Conservation (phyloP, 2,888 invertebrate genomes). For the Leucoptera coffeella region DNA sequence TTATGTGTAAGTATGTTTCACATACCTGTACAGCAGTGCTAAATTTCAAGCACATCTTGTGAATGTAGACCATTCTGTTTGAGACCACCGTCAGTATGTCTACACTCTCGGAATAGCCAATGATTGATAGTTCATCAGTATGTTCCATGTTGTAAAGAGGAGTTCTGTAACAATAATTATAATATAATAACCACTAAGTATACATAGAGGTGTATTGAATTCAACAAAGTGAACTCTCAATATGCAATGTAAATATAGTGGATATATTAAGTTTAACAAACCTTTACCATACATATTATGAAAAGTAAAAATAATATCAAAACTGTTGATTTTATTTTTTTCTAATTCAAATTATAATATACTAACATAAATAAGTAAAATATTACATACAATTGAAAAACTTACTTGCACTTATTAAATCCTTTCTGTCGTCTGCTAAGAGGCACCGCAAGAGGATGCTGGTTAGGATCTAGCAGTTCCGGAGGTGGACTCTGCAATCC, state of each 20-base stretch:
- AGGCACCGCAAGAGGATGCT: constrained; percentile 48
- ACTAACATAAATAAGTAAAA: too few species aligned
- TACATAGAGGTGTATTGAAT: too few species aligned
- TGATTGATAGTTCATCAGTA: constrained; percentile 79
- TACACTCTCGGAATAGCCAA: constrained; percentile 71
- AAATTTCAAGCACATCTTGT: constrained; percentile 86
- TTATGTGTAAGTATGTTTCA: constrained; percentile 80
- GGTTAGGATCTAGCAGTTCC: constrained; percentile 25
- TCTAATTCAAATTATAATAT: too few species aligned
- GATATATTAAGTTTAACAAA: neutral
- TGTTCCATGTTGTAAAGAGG: constrained; percentile 72
- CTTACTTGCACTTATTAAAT: constrained; percentile 65
- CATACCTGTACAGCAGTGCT: constrained; percentile 51
- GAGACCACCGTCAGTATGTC: constrained; percentile 70
- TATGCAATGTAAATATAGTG: too few species aligned
- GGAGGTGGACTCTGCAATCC: constrained; percentile 23
- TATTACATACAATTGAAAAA: constrained; percentile 8
- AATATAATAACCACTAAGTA: constrained; percentile 10
- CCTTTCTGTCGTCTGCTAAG: constrained; percentile 68
- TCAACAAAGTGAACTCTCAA: too few species aligned
- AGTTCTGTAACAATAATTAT: constrained; percentile 37
- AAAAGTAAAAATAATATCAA: too few species aligned
- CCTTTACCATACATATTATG: too few species aligned
- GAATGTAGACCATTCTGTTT: constrained; percentile 71
- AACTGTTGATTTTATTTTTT: neutral